A percentile compares a stretch with the other conserved stretches of the same genome.
These are phyloP conservation scores for Achlya flavicornis DNA, from an alignment of 2,888 invertebrate genomes.

Conservation along the genomic window DNA sequence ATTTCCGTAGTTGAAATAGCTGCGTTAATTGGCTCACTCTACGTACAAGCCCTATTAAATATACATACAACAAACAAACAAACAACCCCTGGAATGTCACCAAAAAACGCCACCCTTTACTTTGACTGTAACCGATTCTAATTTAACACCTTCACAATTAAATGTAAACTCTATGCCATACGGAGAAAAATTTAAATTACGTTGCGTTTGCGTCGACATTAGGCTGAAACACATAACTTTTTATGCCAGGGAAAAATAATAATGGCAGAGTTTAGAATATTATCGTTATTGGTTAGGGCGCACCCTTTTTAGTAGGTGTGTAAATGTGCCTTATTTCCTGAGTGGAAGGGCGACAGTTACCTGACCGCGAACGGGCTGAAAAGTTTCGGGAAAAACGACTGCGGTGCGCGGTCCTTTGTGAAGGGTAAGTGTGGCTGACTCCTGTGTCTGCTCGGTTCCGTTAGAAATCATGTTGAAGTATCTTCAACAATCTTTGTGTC, in stretches of 20 bases:
- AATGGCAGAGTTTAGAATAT: slow-evolving; percentile 59
- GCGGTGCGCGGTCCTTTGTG: not conserved
- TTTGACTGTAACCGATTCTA: slow-evolving; percentile 41
- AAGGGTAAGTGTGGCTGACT: not conserved
- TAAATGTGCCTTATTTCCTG: slow-evolving; percentile 41
- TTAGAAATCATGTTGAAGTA: no score
- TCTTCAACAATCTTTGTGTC: no score
- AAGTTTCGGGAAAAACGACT: not conserved
- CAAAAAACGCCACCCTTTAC: slow-evolving; percentile 38
- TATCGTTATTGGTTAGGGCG: slow-evolving; percentile 51
- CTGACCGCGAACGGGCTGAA: slow-evolving; percentile 3
- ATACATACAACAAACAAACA: slow-evolving; percentile 36
- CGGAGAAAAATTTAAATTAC: slow-evolving; percentile 34
- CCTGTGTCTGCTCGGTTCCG: not conserved
- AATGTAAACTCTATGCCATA: slow-evolving; percentile 46
- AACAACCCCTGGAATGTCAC: slow-evolving; percentile 39
- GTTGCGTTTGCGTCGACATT: slow-evolving; percentile 23
- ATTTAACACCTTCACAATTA: slow-evolving; percentile 35
- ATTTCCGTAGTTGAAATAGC: not conserved
- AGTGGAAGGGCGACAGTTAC: slow-evolving; percentile 2
- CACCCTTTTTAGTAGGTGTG: slow-evolving; percentile 39
- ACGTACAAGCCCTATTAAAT: slow-evolving; percentile 27
- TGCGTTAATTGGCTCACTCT: slow-evolving; percentile 30
- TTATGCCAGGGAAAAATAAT: slow-evolving; percentile 64
- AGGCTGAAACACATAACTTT: slow-evolving; percentile 57